phyloP scores from a whole-genome alignment of 2,797 vertebrate species.

The Thamnophis elegans region DNA sequence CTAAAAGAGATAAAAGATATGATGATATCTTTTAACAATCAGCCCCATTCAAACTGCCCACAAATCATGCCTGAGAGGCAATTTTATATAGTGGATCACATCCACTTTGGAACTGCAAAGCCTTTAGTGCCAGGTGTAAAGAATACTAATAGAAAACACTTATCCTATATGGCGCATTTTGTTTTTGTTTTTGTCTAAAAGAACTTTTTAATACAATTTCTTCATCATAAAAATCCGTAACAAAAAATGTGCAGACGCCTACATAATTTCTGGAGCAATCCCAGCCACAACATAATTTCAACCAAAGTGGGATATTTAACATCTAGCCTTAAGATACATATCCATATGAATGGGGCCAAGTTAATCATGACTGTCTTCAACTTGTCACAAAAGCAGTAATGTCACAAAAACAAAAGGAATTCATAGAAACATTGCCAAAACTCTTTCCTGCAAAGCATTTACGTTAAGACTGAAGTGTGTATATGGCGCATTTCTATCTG shows the following conservation, averaged over 20 bases:
- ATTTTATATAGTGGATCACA: not conserved
- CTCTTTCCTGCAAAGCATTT: not conserved
- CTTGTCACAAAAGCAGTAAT: too few relatives aligned
- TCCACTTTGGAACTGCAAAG: not conserved
- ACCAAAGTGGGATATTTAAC: not conserved
- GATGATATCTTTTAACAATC: not conserved
- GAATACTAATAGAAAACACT: not conserved
- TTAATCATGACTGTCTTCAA: not conserved
- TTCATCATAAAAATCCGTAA: not conserved
- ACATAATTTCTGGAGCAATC: not conserved
- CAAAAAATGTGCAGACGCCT: not conserved
- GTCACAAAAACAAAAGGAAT: not conserved
- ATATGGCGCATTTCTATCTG: not conserved
- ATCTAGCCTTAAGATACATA: not conserved
- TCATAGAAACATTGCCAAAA: not conserved
- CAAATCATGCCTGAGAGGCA: not conserved
- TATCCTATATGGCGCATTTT: not conserved
- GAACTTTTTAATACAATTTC: not conserved
- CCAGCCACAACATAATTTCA: not conserved
- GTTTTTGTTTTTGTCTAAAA: too few relatives aligned
- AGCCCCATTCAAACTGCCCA: not conserved
- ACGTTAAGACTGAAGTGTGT: too few relatives aligned
- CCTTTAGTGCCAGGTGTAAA: not conserved
- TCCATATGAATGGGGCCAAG: not conserved
- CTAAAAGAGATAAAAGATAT: not conserved